Evolutionary conservation across 2,113 vertebrate species (phyloP).

Genomic region (Daphoenositta chrysoptera): DNA sequence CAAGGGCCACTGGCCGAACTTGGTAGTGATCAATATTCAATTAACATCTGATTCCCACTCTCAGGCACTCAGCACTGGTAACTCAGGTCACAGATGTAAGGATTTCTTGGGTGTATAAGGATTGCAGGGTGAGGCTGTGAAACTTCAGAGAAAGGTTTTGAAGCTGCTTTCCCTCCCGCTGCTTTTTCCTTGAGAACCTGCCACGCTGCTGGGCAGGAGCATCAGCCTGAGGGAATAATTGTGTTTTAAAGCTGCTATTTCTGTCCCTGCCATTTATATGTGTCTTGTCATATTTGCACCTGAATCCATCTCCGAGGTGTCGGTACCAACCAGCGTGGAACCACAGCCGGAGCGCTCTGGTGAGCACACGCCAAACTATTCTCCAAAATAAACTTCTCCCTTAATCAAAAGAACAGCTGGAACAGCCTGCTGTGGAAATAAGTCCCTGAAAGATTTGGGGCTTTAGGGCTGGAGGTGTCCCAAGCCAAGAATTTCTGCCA

Average conservation of each 20-base stretch:
- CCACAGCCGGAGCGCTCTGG: background rate
- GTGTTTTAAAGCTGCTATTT: constrained; percentile 27
- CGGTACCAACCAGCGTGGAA: background rate
- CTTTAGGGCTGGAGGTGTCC: background rate
- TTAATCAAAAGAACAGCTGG: background rate
- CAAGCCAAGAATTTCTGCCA: background rate
- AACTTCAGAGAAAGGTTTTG: background rate
- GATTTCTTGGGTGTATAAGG: background rate
- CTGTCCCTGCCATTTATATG: constrained; percentile 16
- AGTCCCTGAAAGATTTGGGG: rapidly evolving
- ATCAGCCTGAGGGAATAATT: background rate
- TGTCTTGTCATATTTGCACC: constrained; percentile 50
- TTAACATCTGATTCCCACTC: background rate
- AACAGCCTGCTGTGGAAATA: background rate
- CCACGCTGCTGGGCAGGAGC: background rate
- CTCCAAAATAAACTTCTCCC: background rate
- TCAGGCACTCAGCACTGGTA: background rate
- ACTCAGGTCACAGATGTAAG: background rate
- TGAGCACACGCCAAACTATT: background rate
- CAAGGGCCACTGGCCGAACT: rapidly evolving
- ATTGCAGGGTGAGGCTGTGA: background rate
- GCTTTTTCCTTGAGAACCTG: background rate
- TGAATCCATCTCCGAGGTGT: background rate
- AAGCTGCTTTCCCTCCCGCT: background rate
- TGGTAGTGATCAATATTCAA: background rate